Percentiles rank a stretch among this genome's conserved stretches.
Conservation (phyloP, 2,888 invertebrate genomes). For the Drosophila nr. fundita region DNA sequence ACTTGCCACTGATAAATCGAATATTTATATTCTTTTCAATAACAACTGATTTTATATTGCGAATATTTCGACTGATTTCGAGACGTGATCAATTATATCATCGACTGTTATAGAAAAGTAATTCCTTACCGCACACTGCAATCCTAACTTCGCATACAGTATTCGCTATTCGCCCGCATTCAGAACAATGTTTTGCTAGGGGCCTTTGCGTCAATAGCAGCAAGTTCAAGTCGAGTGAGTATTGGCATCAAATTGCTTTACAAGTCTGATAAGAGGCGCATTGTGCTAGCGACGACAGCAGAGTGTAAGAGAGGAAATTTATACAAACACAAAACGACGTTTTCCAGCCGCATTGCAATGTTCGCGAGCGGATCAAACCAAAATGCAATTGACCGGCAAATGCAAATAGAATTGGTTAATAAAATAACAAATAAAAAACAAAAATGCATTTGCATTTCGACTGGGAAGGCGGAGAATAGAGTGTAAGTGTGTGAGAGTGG, state of each 20-base stretch:
- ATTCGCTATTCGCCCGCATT: not conserved
- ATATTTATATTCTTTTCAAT: not conserved
- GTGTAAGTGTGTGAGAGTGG: not conserved
- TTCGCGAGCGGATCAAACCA: too few relatives aligned
- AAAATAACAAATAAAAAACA: not conserved
- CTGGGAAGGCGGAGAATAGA: not conserved
- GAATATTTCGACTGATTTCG: not conserved
- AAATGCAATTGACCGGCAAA: constrained; percentile 5
- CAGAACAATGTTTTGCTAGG: not conserved
- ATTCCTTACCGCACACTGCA: not conserved
- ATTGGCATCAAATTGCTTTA: constrained; percentile 47
- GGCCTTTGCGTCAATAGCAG: not conserved
- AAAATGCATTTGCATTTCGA: constrained; percentile 2
- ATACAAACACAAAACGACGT: not conserved
- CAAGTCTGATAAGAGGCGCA: constrained; percentile 27
- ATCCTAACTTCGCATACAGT: not conserved
- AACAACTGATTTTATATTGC: not conserved
- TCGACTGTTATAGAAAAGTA: not conserved
- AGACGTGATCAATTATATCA: not conserved
- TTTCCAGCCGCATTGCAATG: not conserved
- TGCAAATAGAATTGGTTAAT: not conserved
- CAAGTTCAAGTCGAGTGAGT: constrained; percentile 39
- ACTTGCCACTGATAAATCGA: not conserved
- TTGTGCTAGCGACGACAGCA: not conserved
- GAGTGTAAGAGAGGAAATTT: not conserved